Evolutionary conservation across 1,140 invertebrate species (phyloP).

Genomic region (Procambarus clarkii): DNA sequence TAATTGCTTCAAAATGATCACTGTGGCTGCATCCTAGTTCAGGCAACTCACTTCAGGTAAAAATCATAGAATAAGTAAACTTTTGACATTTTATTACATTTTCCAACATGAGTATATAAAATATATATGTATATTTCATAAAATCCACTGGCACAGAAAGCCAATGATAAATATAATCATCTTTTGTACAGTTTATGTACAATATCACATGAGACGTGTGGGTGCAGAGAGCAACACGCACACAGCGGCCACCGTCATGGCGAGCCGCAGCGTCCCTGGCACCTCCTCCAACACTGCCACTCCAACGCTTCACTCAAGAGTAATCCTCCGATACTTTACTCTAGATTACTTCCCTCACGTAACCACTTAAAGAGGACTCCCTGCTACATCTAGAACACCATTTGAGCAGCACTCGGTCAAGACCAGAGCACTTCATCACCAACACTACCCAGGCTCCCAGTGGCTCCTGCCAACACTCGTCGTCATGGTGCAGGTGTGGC

Average conservation of each 20-base stretch:
- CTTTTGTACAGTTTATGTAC: constrained; percentile 29
- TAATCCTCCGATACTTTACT: not conserved
- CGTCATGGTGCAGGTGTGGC: not conserved
- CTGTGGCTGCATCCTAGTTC: constrained; percentile 7
- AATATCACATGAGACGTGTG: constrained; percentile 28
- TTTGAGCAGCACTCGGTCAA: not conserved
- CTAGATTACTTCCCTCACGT: not conserved
- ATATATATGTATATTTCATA: constrained; percentile 15
- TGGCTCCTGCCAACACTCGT: not conserved
- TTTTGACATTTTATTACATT: constrained; percentile 32
- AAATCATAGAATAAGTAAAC: constrained; percentile 11
- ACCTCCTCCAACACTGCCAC: not conserved
- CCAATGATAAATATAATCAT: constrained; percentile 39
- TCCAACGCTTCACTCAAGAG: not conserved
- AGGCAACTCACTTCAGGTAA: constrained; percentile 7
- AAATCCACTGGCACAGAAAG: constrained; percentile 17
- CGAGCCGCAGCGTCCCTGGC: not conserved
- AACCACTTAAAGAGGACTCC: not conserved
- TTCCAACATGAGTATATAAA: constrained; percentile 52
- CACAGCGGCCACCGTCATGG: constrained; percentile 44
- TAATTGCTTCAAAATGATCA: not conserved
- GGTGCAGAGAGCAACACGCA: not conserved
- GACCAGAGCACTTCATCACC: not conserved
- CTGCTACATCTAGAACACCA: not conserved
- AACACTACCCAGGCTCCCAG: not conserved